phyloP scores from a whole-genome alignment of 2,888 invertebrate species.

The Odiellus spinosus region DNA sequence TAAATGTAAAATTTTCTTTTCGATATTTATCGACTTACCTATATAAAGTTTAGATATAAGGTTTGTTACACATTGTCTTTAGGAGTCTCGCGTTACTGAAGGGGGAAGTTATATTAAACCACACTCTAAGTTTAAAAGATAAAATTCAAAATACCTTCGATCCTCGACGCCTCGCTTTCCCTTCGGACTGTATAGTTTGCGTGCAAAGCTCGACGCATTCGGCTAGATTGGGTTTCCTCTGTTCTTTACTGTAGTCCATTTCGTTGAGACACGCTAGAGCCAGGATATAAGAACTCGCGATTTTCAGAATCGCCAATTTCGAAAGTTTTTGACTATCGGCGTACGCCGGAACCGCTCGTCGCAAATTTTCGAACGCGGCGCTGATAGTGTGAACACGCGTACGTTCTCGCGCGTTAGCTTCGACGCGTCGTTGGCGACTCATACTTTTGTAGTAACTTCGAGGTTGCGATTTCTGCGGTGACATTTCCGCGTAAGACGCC shows the following conservation, averaged over 20 bases:
- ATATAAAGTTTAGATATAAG: too few species aligned
- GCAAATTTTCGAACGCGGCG: conserved; percentile 78
- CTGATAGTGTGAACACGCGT: conserved; percentile 89
- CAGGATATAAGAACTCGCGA: conserved; percentile 83
- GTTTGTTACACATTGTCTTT: too few species aligned
- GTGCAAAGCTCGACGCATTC: conserved; percentile 73
- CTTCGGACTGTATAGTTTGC: conserved; percentile 80
- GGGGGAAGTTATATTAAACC: too few species aligned
- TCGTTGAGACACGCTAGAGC: conserved; percentile 63
- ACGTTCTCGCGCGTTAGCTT: conserved; percentile 82
- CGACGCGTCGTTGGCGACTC: conserved; percentile 83
- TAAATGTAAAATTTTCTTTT: too few species aligned
- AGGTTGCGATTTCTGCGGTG: conserved; percentile 24
- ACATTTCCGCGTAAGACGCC: too few species aligned
- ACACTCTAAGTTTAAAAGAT: too few species aligned
- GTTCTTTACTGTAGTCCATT: conserved; percentile 45
- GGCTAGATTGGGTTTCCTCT: conserved; percentile 44
- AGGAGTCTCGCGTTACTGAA: too few species aligned
- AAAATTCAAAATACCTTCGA: too few species aligned
- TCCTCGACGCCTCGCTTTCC: conserved; percentile 52
- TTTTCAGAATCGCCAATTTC: conserved; percentile 75
- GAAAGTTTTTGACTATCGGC: conserved; percentile 85
- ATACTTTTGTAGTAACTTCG: conserved; percentile 88
- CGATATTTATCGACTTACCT: too few species aligned
- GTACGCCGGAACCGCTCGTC: conserved; percentile 70